Evolutionary conservation across 1,140 invertebrate genomes (phyloP).

Genomic region (Pinna nobilis): DNA sequence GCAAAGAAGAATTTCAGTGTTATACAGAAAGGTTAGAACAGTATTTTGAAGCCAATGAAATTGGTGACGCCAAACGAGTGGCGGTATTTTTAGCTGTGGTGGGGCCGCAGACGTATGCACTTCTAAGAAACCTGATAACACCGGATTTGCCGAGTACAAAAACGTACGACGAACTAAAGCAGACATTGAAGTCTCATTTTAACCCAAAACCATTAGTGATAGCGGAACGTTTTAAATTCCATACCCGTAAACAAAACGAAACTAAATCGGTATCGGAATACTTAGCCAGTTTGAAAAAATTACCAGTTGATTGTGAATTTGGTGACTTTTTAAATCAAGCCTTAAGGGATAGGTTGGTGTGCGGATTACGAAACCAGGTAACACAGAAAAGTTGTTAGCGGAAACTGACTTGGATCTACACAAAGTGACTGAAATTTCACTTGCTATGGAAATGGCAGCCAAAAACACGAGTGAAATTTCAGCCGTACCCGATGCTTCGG

Average conservation of each 20-base stretch:
- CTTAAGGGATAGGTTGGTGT: too few species aligned
- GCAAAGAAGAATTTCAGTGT: too few species aligned
- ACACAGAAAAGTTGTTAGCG: not conserved
- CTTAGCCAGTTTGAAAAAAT: constrained; percentile 29
- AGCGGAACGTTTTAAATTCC: constrained; percentile 43
- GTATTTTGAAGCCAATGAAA: constrained; percentile 17
- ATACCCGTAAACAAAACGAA: constrained; percentile 31
- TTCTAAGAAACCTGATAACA: constrained; percentile 7
- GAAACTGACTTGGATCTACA: too few species aligned
- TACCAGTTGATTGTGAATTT: constrained; percentile 12
- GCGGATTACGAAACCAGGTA: too few species aligned
- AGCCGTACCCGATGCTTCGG: not conserved
- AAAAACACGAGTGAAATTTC: not conserved
- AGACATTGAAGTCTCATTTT: not conserved
- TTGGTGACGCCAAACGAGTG: constrained; percentile 6
- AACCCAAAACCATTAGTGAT: constrained; percentile 24
- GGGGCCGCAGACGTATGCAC: constrained; percentile 1
- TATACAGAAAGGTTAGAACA: constrained; percentile 18
- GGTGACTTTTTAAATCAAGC: not conserved
- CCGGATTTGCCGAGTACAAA: not conserved
- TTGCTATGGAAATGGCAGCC: too few species aligned
- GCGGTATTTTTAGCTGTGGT: constrained; percentile 13
- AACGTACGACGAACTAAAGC: not conserved
- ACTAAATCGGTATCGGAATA: constrained; percentile 25
- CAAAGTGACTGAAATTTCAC: too few species aligned